Evolutionary conservation across 2,888 invertebrate species (phyloP).

Genomic region (Zele albiditarsus): DNA sequence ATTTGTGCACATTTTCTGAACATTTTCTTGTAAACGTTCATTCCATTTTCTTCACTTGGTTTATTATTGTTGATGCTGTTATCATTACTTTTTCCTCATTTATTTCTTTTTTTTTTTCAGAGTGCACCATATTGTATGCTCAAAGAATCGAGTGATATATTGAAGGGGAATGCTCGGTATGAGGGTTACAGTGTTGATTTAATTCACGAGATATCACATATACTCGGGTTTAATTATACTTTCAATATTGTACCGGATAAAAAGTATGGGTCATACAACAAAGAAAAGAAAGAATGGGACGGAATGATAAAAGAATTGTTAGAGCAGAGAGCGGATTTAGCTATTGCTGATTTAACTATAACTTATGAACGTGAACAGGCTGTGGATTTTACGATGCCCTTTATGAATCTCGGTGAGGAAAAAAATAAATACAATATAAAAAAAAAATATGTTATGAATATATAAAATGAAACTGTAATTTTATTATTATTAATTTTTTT

Average conservation of each 20-base stretch:
- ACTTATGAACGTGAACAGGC: slow-evolving; percentile 94
- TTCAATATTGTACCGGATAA: slow-evolving; percentile 90
- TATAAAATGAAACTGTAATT: neutral
- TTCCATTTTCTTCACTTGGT: neutral
- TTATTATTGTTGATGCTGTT: slow-evolving; percentile 19
- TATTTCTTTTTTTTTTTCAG: slow-evolving; percentile 74
- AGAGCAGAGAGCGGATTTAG: slow-evolving; percentile 94
- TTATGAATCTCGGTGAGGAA: slow-evolving; percentile 90
- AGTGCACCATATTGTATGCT: slow-evolving; percentile 97
- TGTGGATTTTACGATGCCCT: slow-evolving; percentile 88
- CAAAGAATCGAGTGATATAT: slow-evolving; percentile 87
- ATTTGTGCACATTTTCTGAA: neutral
- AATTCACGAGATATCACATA: slow-evolving; percentile 91
- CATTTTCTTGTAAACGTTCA: neutral
- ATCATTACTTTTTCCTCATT: neutral
- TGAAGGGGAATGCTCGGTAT: slow-evolving; percentile 92
- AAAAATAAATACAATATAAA: neutral
- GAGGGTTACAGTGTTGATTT: slow-evolving; percentile 97
- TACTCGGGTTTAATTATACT: slow-evolving; percentile 91
- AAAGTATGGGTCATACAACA: slow-evolving; percentile 87
- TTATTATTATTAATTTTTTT: neutral
- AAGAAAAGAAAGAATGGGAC: slow-evolving; percentile 91
- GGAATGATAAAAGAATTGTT: slow-evolving; percentile 92
- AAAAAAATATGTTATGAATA: neutral
- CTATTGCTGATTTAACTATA: slow-evolving; percentile 97